Evolutionary conservation across 2,888 invertebrate species (phyloP).

Genomic region (Tineola bisselliella): DNA sequence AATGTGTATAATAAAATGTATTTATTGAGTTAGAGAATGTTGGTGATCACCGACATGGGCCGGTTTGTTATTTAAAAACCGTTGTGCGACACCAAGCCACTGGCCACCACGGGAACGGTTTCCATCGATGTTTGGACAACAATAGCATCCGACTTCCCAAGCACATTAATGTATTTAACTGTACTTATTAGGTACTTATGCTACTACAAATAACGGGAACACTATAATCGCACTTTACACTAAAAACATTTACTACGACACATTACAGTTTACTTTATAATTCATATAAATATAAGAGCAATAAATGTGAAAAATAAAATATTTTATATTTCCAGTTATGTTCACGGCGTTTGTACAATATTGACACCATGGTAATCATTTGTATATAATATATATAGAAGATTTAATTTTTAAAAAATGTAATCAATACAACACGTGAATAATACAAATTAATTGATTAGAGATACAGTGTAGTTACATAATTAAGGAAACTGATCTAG

Average conservation of each 20-base stretch:
- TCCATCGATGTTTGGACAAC: conserved; percentile 29
- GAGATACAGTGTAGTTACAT: conserved; percentile 19
- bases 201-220: neutral
- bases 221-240: neutral
- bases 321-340: no score
- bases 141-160: conserved; percentile 8
- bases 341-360: no score
- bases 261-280: no score
- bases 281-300: no score
- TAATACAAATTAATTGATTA: neutral
- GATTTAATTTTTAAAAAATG: no score
- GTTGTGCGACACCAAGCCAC: conserved; percentile 31
- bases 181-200: neutral
- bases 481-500: conserved; percentile 26
- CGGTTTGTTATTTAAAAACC: conserved; percentile 25
- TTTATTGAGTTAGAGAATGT: conserved; percentile 13
- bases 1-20: neutral
- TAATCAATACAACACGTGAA: no score
- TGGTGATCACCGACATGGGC: neutral
- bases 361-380: no score
- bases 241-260: neutral
- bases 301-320: no score
- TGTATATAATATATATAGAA: no score
- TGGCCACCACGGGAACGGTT: conserved; percentile 17
- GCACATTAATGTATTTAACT: conserved; percentile 11